Base-by-base conservation (phyloP, 2,113 vertebrate species). In the Larimichthys polyactis region DNA sequence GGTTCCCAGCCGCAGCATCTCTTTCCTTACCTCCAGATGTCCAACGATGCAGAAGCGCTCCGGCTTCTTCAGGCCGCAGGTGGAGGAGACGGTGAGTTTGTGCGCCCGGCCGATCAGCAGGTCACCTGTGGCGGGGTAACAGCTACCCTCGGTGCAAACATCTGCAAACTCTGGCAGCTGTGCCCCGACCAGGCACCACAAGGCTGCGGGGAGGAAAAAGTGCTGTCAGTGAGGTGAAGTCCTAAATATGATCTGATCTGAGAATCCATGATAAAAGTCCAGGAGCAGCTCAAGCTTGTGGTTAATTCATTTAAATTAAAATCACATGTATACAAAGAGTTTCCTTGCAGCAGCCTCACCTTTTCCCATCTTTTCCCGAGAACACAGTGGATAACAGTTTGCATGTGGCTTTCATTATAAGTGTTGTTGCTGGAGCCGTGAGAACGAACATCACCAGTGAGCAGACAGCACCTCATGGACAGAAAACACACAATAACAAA, bases 91-190 rank as follows among this genome's bases (percentile, higher is more conserved):
- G 1, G 67, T 89, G 3, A 99, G 95, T 57, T 92, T 96, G 84
- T 96, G 91, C 8, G 97, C 94, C 15, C 98, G 93, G 78, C 98
- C 97, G 80, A 98, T 97, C 77, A 99, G 93, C 78, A 99, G 96
- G 93, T 98, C 97, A 4, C 98, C 98, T 0, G 97, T 99, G 91
- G 97, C 97, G 0, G 98, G 98, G 85, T 99, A 98, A 87, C 98
- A 99, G 91, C 98, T 99, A 32, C 98, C 97, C 82, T 98, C 96
- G 0, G 96, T 96, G 81, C 98, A 99, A 54, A 96, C 95, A 60
- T 96, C 96, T 83, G 94, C 95, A 72, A 95, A 96, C 43, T 96
- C 96, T 0, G 98, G 97, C 17, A 93, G 84, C 86, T 95, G 96
- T 0, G 95, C 92, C 59, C 79, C 52, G 44, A 43, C 52, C 24